phyloP scores from a whole-genome alignment of 64 coral and sea anemone genomes.

The Stylophora pistillata region DNA sequence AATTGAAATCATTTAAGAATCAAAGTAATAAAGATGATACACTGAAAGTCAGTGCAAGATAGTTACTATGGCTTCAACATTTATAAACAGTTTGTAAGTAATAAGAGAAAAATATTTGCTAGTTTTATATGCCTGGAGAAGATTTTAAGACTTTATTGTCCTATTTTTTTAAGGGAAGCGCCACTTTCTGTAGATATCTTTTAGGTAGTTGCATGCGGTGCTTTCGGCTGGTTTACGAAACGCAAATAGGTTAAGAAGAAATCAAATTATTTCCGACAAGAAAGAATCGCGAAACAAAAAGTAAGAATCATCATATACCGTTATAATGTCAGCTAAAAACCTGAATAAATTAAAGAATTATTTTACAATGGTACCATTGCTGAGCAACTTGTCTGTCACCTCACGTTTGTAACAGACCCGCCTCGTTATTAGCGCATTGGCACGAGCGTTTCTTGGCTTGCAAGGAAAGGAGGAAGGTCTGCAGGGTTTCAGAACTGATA shows the following conservation, averaged over 20 bases:
- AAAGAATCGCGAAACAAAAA: neutral
- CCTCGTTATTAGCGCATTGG: no score
- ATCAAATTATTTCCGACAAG: neutral
- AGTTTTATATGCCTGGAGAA: constrained; percentile 20
- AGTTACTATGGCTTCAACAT: neutral
- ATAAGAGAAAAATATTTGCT: neutral
- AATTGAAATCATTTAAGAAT: neutral
- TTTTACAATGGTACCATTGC: neutral
- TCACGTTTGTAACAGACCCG: no score
- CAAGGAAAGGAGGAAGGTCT: no score
- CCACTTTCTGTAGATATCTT: neutral
- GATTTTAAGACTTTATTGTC: neutral
- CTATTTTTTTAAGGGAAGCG: constrained; percentile 9
- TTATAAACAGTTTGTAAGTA: constrained; percentile 26
- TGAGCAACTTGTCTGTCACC: no score
- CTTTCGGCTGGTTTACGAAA: neutral
- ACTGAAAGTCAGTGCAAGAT: neutral
- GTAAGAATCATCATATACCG: neutral
- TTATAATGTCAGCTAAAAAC: neutral
- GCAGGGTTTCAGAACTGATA: no score
- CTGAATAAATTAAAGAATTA: neutral
- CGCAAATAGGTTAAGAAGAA: neutral
- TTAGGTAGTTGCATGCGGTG: neutral
- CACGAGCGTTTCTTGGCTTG: no score
- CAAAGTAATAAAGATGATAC: neutral